Evolutionary conservation across 1,140 invertebrate species (phyloP), one percentile per base, ranked within the genome.

Genomic region (Eubasilissa regina): DNA sequence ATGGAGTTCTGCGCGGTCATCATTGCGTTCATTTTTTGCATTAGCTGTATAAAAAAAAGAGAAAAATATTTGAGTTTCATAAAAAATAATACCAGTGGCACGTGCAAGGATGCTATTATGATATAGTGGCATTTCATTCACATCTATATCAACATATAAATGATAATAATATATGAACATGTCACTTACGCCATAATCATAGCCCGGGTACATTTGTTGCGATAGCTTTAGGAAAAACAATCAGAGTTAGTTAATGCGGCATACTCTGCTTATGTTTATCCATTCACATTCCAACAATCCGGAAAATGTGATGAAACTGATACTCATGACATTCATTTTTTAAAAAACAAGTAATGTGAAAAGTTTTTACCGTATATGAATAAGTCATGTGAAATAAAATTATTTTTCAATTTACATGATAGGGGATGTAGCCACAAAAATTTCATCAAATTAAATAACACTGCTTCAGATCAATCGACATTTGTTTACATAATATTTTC

Each of bases 121-220:
- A 11, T 35, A 47, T 55, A 21, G 19, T 21, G 70, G 47, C 48
- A 73, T 70, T 45, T n/a, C 66, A 70, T 70, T 47, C 45, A 6
- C 44, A 53, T 25, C 45, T 73, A 45, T 11, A 68, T 15, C n/a
- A 15, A 15, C 13, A 48, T 45, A 53, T 19, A 53, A 25, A 53
- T 47, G 44, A 8, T 68, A 68, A 64, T 64, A 56, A 7, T 19
- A 35, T 55, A 58, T 58, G 55, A 74, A 25, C 51, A 43, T 47
- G 79, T 80, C 85, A 89, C 88, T 89, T 89, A 89, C 88, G 84
- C 87, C 85, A 85, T 87, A 89, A 83, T 89, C 87, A 87, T 89
- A 89, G 88, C 87, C 87, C 86, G 85, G 87, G 87, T 87, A 89
- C 87, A 88, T 89, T 88, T 89, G 84, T 78, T 80, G 81, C 21